These are phyloP conservation scores for Eulemur rufifrons DNA, from an alignment of 2,113 vertebrate genomes.

Conservation along the genomic window DNA sequence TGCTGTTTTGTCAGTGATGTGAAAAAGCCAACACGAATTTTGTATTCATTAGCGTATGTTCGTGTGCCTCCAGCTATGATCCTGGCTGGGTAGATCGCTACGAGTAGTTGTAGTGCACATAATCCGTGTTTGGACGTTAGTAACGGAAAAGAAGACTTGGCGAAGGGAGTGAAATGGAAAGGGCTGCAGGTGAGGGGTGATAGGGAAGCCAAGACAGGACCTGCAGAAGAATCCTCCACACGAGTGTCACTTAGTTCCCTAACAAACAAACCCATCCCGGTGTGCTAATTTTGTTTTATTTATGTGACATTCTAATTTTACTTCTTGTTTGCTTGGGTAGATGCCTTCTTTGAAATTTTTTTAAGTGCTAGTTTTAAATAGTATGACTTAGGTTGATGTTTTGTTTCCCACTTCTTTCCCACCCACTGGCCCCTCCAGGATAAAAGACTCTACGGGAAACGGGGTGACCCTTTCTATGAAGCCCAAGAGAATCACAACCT, in stretches of 20 bases:
- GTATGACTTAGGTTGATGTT: neutral
- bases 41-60: neutral
- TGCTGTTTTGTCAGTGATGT: neutral
- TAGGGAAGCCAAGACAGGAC: neutral
- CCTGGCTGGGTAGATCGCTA: neutral
- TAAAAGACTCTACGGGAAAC: conserved; percentile 87
- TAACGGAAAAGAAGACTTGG: neutral
- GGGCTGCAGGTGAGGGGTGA: neutral
- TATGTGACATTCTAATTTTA: neutral
- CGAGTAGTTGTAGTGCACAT: neutral
- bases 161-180: neutral
- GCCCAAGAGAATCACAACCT: conserved; percentile 98
- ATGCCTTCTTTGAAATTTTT: neutral
- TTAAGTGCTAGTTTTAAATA: neutral
- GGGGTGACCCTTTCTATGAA: conserved; percentile 95
- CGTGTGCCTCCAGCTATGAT: neutral
- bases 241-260: neutral
- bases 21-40: neutral
- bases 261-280: rapidly evolving
- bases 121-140: neutral
- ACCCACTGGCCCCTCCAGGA: conserved; percentile 76
- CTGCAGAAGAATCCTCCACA: neutral
- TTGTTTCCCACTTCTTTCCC: neutral
- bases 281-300: neutral
- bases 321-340: neutral